Conservation (phyloP, 2,113 vertebrate species). For the Euleptes europaea region DNA sequence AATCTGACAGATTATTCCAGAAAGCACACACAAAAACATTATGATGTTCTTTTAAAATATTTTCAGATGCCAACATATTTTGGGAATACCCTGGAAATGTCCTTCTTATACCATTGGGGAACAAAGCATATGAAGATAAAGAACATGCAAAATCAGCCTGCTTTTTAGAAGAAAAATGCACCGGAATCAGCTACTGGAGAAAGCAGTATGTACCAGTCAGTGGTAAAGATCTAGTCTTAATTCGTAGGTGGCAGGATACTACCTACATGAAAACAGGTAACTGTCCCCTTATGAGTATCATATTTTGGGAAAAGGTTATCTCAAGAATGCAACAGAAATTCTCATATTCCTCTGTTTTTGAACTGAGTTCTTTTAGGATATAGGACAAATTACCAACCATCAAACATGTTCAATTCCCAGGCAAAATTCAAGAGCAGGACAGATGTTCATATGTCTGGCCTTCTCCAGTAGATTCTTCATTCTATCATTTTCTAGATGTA, state of each 20-base stretch:
- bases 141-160: slow-evolving; percentile 25
- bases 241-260: not conserved
- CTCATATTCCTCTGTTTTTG: too few relatives aligned
- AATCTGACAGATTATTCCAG: not conserved
- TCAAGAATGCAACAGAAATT: not conserved
- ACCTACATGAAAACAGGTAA: slow-evolving; percentile 31
- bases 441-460: too few relatives aligned
- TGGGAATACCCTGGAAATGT: slow-evolving; percentile 1
- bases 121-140: not conserved
- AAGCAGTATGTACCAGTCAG: slow-evolving; percentile 11
- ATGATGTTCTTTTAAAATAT: not conserved
- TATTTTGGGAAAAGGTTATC: not conserved
- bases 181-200: slow-evolving; percentile 21
- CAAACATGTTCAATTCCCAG: too few relatives aligned
- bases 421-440: too few relatives aligned
- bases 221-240: slow-evolving; percentile 19
- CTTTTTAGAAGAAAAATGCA: slow-evolving; percentile 24
- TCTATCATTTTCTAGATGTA: too few relatives aligned
- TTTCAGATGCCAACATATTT: slow-evolving; percentile 22
- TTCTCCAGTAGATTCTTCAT: too few relatives aligned
- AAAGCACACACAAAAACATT: not conserved
- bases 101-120: not conserved
- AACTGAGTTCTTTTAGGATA: too few relatives aligned
- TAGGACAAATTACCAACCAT: too few relatives aligned
- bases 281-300: not conserved